These are phyloP conservation scores for Eupithecia pulchellata DNA, from an alignment of 2,888 invertebrate species.

Conservation along the genomic window DNA sequence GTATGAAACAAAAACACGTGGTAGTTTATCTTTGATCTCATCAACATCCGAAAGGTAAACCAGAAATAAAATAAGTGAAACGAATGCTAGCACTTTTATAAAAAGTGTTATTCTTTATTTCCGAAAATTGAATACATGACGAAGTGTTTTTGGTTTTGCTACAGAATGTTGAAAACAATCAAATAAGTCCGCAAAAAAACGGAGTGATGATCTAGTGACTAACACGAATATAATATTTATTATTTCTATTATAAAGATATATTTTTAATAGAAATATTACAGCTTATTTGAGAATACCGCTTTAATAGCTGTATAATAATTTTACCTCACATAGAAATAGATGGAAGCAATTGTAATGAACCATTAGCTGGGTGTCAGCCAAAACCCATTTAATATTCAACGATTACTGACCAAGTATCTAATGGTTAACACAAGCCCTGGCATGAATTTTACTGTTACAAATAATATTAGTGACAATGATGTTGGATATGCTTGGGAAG, in stretches of 20 bases:
- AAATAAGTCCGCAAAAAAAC: not conserved
- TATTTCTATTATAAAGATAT: too few species aligned
- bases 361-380: conserved; percentile 19
- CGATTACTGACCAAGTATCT: conserved; percentile 9
- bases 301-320: conserved; percentile 1
- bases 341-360: conserved; percentile 11
- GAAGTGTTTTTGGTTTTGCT: too few species aligned
- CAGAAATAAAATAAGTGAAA: too few species aligned
- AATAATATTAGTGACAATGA: not conserved
- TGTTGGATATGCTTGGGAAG: not conserved
- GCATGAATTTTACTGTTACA: not conserved
- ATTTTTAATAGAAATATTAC: not conserved
- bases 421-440: conserved; percentile 4
- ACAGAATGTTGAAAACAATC: not conserved
- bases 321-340: not conserved
- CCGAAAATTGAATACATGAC: not conserved
- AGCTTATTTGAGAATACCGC: not conserved
- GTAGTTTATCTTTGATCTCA: too few species aligned
- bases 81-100: too few species aligned
- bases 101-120: not conserved
- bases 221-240: too few species aligned
- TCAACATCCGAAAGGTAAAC: too few species aligned
- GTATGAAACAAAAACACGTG: too few species aligned
- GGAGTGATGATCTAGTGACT: not conserved
- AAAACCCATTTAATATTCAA: conserved; percentile 23